phyloP scores from a whole-genome alignment of 1,140 invertebrate genomes.

The Papilio xuthus region DNA sequence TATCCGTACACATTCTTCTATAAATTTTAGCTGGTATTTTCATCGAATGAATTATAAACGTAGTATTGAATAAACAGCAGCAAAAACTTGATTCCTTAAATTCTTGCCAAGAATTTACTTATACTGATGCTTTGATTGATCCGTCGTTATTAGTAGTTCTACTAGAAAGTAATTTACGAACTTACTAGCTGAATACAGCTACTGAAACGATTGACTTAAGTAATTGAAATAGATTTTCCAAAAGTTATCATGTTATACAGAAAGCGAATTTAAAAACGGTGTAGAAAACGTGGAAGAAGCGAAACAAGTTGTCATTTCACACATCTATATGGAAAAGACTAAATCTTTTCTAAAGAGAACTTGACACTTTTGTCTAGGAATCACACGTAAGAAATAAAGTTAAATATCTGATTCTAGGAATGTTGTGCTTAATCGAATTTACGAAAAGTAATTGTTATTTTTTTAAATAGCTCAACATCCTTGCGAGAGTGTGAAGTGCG shows the following conservation, averaged over 20 bases:
- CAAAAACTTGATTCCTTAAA: not conserved
- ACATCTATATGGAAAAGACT: no score
- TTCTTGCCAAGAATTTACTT: not conserved
- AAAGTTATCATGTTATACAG: no score
- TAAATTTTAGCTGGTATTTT: slow-evolving; percentile 39
- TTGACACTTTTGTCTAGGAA: no score
- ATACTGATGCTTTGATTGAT: not conserved
- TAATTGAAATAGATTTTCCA: no score
- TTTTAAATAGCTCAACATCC: slow-evolving; percentile 88
- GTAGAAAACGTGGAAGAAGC: no score
- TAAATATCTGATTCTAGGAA: no score
- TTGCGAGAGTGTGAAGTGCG: slow-evolving; percentile 88
- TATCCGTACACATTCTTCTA: slow-evolving; percentile 44
- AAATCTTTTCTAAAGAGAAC: no score
- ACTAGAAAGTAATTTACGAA: not conserved
- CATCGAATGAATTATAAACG: slow-evolving; percentile 32
- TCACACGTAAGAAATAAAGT: no score
- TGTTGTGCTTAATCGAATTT: no score
- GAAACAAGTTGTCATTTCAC: no score
- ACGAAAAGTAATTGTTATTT: slow-evolving; percentile 2
- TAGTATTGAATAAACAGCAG: not conserved
- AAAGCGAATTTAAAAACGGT: no score
- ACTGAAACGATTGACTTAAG: not conserved
- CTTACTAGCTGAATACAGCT: not conserved
- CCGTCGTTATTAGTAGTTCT: not conserved